A percentile compares a stretch with the other conserved stretches of the same genome.
These are phyloP conservation scores for Malacoctenus gilli DNA, from an alignment of 2,797 vertebrate genomes.

Conservation along the genomic window DNA sequence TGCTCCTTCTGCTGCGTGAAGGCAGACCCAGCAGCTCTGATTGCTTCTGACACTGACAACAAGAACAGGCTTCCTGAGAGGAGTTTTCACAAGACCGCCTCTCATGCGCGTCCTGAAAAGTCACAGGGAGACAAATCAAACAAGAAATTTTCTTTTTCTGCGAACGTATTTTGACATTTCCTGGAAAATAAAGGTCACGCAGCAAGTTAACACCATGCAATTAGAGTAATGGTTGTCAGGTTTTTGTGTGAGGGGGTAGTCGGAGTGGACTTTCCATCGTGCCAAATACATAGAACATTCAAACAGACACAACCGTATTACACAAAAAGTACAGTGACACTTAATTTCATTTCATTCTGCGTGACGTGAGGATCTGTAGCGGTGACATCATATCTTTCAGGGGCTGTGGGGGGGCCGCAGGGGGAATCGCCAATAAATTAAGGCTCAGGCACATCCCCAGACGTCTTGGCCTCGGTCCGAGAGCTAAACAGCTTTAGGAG, in stretches of 20 bases:
- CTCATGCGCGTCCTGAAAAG: conserved; percentile 33
- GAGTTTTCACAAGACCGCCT: conserved; percentile 50
- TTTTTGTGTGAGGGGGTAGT: conserved; percentile 3
- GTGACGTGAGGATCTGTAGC: conserved; percentile 20
- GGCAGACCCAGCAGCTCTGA: conserved; percentile 59
- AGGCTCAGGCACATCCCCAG: conserved; percentile 72
- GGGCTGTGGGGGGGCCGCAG: conserved; percentile 25
- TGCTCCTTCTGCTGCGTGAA: conserved; percentile 53
- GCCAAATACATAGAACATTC: neutral
- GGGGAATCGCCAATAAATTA: conserved; percentile 79
- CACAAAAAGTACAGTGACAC: neutral
- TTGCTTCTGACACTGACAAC: conserved; percentile 78
- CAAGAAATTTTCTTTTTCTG: conserved; percentile 8
- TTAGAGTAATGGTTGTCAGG: neutral
- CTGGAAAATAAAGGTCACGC: conserved; percentile 10
- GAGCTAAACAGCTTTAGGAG: conserved; percentile 73
- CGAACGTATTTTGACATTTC: conserved; percentile 5
- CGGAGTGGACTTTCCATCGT: neutral
- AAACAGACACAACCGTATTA: conserved; percentile 6
- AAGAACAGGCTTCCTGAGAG: conserved; percentile 66
- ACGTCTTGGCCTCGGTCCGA: conserved; percentile 69
- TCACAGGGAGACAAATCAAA: conserved; percentile 50
- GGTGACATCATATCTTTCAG: conserved; percentile 52
- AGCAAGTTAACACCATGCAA: neutral
- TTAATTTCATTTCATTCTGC: conserved; percentile 9